Evolutionary conservation across 2,888 invertebrate species (phyloP).

Genomic region (Lasius platythorax): DNA sequence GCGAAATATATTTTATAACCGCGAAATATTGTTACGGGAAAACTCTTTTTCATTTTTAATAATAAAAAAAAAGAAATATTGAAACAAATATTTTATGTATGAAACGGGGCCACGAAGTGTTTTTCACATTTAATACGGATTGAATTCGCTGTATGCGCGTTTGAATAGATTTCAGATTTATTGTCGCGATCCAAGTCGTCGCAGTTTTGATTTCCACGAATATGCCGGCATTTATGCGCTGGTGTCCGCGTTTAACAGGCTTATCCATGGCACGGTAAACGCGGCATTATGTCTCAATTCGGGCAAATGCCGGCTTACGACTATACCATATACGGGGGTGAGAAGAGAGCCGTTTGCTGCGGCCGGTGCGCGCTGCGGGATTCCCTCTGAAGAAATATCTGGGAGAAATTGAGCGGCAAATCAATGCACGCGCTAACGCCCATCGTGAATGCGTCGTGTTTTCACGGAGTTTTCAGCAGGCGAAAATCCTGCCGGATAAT

Average conservation of each 20-base stretch:
- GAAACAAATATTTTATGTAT: neutral
- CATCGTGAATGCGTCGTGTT: conserved; percentile 76
- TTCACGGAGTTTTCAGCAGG: conserved; percentile 65
- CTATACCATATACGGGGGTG: conserved; percentile 32
- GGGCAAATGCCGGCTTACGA: conserved; percentile 78
- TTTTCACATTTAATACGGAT: neutral
- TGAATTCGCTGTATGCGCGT: neutral
- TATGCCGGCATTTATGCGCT: conserved; percentile 43
- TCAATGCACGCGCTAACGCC: conserved; percentile 84
- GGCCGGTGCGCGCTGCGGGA: conserved; percentile 64
- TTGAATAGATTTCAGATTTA: neutral
- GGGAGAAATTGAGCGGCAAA: conserved; percentile 85
- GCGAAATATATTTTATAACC: neutral
- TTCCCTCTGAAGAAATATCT: conserved; percentile 79
- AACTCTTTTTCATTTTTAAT: neutral
- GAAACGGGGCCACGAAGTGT: neutral
- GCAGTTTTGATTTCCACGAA: conserved; percentile 50
- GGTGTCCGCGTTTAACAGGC: conserved; percentile 81
- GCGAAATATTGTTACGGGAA: neutral
- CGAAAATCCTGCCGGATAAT: conserved; percentile 72
- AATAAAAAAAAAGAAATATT: neutral
- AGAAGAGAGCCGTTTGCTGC: conserved; percentile 61
- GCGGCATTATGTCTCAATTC: conserved; percentile 79
- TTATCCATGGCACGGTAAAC: conserved; percentile 77
- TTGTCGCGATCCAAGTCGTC: conserved; percentile 10